Evolutionary conservation across 35 echinoderm and acorn worm genomes (phyloP).

Genomic region (Apostichopus parvimensis): DNA sequence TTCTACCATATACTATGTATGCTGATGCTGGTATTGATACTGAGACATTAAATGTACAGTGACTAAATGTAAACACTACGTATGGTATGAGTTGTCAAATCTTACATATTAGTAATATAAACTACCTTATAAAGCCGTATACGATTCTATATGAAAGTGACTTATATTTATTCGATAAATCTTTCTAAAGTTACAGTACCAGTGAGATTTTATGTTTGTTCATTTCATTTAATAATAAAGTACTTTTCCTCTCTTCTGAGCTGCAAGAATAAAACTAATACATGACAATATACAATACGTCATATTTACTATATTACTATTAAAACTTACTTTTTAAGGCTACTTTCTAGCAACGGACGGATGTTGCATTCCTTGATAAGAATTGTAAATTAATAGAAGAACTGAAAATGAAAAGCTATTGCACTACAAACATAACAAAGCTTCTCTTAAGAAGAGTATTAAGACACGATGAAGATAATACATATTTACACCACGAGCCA

Average conservation of each 20-base stretch:
- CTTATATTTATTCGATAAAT: not conserved
- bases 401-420: not conserved
- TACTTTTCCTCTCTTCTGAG: not conserved
- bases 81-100: not conserved
- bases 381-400: not conserved
- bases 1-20: too few relatives aligned
- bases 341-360: constrained; percentile 40
- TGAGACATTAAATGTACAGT: too few relatives aligned
- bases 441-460: not conserved
- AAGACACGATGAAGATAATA: constrained; percentile 41
- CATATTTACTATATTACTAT: not conserved
- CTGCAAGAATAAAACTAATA: not conserved
- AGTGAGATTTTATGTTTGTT: too few relatives aligned
- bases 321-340: not conserved
- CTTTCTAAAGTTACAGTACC: not conserved
- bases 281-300: not conserved
- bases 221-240: not conserved
- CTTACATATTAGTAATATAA: not conserved
- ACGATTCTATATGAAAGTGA: not conserved
- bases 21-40: too few relatives aligned
- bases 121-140: not conserved
- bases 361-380: constrained; percentile 20
- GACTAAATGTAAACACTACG: not conserved
- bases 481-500: constrained; percentile 42
- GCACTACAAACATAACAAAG: constrained; percentile 38